Base-by-base conservation (phyloP, 2,113 vertebrate genomes). In the Brachyistius frenatus region DNA sequence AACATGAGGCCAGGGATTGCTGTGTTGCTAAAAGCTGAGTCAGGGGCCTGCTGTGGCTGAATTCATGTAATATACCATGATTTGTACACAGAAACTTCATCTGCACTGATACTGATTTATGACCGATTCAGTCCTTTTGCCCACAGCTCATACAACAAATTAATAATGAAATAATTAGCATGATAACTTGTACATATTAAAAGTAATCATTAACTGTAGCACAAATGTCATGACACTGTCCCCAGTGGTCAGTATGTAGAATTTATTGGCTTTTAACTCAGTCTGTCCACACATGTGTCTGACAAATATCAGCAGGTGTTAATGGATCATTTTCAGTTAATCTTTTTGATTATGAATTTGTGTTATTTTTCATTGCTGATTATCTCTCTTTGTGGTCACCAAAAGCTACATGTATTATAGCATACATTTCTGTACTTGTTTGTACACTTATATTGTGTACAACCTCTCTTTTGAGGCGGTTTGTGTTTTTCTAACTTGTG, bases 21-120 rank as follows among this genome's bases (percentile, higher is more conserved):
- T 50, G 3, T 71, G 33, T 52, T 11, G 23, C n/a, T 55, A 49
- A 67, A 64, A 62, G 55, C 68, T 71, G 60, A 80, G 64, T 85
- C 58, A 47, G 49, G 44, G 47, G 11, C 55, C 62, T 76, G 10
- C 44, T 7, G 5, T 55, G 49, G 39, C 32, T 60, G 53, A 69
- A 55, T 85, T 8, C 35, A 3, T 68, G 23, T n/a, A 5, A 10
- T 57, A 32, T 39, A 41, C 32, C 46, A 54, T 32, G 31, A 35
- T 36, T 32, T 32, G 55, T 23, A 58, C 14, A 23, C 31, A 41
- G 53, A 76, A 67, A 49, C 7, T 44, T 30, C 1, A 16, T 35
- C 23, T 53, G 49, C 58, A 62, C 1, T 73, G 8, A 60, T 58
- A 41, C 11, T 4, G 9, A 23, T 49, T 16, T 31, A 41, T 13